Percentiles rank a stretch among this genome's conserved stretches.
These are phyloP conservation scores for Pegea sp. DNA, from an alignment of 23 tunicate genomes.

Conservation along the genomic window DNA sequence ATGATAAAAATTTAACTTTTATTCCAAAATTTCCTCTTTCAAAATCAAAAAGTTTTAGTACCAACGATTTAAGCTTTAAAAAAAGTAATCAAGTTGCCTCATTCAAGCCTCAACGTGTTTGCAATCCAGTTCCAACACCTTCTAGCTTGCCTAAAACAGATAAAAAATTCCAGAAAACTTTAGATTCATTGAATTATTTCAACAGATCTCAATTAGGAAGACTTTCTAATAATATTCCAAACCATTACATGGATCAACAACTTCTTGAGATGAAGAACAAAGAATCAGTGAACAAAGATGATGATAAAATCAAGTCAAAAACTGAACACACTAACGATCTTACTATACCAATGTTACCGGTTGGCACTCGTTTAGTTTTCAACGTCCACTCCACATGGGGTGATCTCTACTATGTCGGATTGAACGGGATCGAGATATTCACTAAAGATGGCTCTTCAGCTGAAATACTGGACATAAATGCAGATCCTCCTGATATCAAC, in stretches of 20 bases:
- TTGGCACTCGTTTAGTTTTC: constrained; percentile 21
- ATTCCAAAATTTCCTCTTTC: neutral
- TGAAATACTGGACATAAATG: constrained; percentile 16
- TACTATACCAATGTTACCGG: constrained; percentile 45
- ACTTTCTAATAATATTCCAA: constrained; percentile 1
- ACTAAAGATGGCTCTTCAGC: constrained; percentile 30
- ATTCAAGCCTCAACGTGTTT: neutral
- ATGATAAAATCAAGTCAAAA: too few relatives aligned
- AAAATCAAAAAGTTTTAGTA: neutral
- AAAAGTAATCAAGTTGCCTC: neutral
- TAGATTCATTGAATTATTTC: constrained; percentile 23
- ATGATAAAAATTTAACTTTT: too few relatives aligned
- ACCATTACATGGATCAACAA: neutral
- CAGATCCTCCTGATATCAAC: constrained; percentile 39
- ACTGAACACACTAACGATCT: constrained; percentile 10
- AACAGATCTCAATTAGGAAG: constrained; percentile 60
- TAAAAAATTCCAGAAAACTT: constrained; percentile 27
- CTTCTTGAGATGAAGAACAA: neutral
- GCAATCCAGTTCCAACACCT: neutral
- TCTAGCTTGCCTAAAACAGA: neutral
- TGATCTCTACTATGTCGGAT: constrained; percentile 48
- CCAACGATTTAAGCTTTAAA: neutral
- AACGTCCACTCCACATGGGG: constrained; percentile 85
- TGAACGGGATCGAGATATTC: constrained; percentile 72
- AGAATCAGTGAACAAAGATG: neutral